These are phyloP conservation scores for Hirtodrosophila histrioides DNA, from an alignment of 2,888 invertebrate genomes.

Conservation along the genomic window DNA sequence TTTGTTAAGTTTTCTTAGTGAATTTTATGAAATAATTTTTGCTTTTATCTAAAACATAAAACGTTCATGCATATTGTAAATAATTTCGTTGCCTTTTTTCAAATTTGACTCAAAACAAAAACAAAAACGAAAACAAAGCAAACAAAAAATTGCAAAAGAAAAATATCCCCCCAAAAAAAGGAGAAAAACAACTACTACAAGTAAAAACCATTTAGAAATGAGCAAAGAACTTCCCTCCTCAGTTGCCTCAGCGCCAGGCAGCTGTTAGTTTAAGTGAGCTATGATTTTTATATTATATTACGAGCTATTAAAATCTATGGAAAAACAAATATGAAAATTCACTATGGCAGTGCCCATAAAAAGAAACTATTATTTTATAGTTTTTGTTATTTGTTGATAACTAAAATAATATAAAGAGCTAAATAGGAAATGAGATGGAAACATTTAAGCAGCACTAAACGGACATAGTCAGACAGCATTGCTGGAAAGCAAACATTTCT, in stretches of 20 bases:
- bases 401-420: slow-evolving; percentile 17
- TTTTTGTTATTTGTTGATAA: slow-evolving; percentile 70
- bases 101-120: slow-evolving; percentile 44
- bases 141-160: slow-evolving; percentile 31
- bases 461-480: slow-evolving; percentile 12
- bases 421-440: slow-evolving; percentile 6
- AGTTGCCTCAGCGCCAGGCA: slow-evolving; percentile 70
- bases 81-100: slow-evolving; percentile 68
- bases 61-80: slow-evolving; percentile 66
- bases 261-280: slow-evolving; percentile 73
- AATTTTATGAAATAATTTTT: slow-evolving; percentile 27
- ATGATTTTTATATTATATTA: slow-evolving; percentile 64
- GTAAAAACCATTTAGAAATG: slow-evolving; percentile 67
- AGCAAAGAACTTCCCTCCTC: slow-evolving; percentile 78
- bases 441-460: slow-evolving; percentile 25
- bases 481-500: slow-evolving; percentile 15
- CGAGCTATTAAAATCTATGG: slow-evolving; percentile 10
- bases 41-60: slow-evolving; percentile 33
- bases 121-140: slow-evolving; percentile 37
- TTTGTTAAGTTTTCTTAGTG: slow-evolving; percentile 59
- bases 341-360: too few relatives aligned
- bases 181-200: slow-evolving; percentile 32
- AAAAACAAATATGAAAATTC: slow-evolving; percentile 7
- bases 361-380: slow-evolving; percentile 59
- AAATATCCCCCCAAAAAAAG: slow-evolving; percentile 30